These are phyloP conservation scores for Dryobotodes eremita DNA, from an alignment of 2,888 invertebrate species.

Conservation along the genomic window DNA sequence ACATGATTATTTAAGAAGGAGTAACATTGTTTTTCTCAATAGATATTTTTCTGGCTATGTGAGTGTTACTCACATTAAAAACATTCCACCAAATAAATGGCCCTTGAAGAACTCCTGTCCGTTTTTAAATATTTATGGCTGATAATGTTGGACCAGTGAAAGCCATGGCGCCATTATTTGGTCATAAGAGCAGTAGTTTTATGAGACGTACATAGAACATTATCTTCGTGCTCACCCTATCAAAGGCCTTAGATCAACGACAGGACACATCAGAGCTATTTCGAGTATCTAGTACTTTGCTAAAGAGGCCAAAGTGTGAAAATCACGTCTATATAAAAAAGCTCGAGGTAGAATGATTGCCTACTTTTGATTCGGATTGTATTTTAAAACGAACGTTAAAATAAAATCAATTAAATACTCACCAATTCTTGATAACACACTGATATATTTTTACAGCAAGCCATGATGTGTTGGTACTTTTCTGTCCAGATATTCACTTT, in stretches of 20 bases:
- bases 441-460: conserved; percentile 54
- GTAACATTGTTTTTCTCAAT: neutral
- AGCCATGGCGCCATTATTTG: neutral
- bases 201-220: no score
- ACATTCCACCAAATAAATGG: neutral
- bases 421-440: conserved; percentile 49
- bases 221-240: neutral
- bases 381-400: neutral
- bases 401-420: conserved; percentile 13
- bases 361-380: neutral
- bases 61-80: neutral
- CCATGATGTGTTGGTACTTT: conserved; percentile 49
- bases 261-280: neutral
- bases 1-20: neutral
- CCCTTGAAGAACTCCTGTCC: neutral
- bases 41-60: neutral
- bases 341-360: accelerated
- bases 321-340: neutral
- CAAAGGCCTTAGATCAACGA: neutral
- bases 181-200: neutral
- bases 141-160: neutral
- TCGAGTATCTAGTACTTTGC: neutral
- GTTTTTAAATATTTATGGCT: neutral
- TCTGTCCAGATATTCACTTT: conserved; percentile 49
- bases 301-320: neutral